phyloP scores from a whole-genome alignment of 2,888 invertebrate genomes.

The Tolmerus cingulatus region DNA sequence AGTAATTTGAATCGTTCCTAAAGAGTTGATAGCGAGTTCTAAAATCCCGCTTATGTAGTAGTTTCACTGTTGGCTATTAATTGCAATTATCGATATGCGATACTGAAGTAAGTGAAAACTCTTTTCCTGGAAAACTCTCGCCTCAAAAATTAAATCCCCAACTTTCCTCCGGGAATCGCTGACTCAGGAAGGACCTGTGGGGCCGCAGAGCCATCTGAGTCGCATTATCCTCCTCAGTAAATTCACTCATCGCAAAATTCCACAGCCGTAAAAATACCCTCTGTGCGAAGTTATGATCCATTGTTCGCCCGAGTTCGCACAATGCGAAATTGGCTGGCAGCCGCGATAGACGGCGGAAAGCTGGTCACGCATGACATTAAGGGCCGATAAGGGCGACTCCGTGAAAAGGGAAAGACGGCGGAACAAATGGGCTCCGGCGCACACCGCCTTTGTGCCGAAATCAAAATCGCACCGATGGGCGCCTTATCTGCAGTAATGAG shows the following conservation, averaged over 20 bases:
- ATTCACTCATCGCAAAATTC: background rate
- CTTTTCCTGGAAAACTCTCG: background rate
- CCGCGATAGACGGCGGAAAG: background rate
- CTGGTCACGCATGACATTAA: conserved; percentile 20
- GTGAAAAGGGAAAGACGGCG: background rate
- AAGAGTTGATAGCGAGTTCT: no score
- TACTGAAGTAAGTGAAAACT: background rate
- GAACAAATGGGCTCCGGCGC: background rate
- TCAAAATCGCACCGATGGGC: background rate
- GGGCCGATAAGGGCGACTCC: background rate
- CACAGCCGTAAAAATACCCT: background rate
- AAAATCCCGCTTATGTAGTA: no score
- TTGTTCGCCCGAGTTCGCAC: background rate
- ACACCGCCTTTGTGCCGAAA: background rate
- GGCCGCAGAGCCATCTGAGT: background rate
- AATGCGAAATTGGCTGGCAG: background rate
- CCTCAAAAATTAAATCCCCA: background rate
- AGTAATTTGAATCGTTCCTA: no score
- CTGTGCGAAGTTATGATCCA: background rate
- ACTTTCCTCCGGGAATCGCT: background rate
- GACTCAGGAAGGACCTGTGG: background rate
- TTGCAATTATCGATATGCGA: background rate
- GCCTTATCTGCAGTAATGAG: conserved; percentile 1
- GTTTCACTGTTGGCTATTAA: background rate
- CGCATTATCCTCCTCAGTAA: background rate